Conservation (phyloP, 2,888 invertebrate genomes). For the Odontothrips loti region DNA sequence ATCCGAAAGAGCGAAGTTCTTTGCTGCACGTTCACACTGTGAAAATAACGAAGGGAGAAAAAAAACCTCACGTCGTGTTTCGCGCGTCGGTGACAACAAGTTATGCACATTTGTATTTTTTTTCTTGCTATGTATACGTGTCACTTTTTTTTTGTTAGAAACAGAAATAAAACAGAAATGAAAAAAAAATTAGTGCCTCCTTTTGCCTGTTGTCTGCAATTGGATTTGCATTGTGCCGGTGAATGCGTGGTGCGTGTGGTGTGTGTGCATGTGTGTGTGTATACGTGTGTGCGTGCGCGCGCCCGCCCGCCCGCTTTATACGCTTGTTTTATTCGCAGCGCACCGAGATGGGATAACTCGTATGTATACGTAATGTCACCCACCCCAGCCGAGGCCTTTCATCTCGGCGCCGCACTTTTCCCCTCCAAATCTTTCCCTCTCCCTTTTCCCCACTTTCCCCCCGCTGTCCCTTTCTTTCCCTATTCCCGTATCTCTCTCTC, state of each 20-base stretch:
- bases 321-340: conserved; percentile 12
- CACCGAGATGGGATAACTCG: conserved; percentile 13
- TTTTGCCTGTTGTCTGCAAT: no score
- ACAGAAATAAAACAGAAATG: no score
- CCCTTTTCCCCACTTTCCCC: background rate
- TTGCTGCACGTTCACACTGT: no score
- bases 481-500: background rate
- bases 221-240: no score
- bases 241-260: background rate
- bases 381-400: background rate
- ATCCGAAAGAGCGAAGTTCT: no score
- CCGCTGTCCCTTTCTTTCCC: background rate
- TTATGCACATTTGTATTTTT: no score
- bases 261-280: background rate
- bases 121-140: no score
- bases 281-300: background rate
- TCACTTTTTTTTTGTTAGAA: no score
- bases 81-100: no score
- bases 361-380: conserved; percentile 24
- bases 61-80: no score
- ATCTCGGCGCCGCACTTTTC: background rate
- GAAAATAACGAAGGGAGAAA: no score
- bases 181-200: no score
- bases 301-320: background rate
- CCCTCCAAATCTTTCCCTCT: background rate